Conservation (phyloP, 2,797 vertebrate species). For the Myotis pilosus region DNA sequence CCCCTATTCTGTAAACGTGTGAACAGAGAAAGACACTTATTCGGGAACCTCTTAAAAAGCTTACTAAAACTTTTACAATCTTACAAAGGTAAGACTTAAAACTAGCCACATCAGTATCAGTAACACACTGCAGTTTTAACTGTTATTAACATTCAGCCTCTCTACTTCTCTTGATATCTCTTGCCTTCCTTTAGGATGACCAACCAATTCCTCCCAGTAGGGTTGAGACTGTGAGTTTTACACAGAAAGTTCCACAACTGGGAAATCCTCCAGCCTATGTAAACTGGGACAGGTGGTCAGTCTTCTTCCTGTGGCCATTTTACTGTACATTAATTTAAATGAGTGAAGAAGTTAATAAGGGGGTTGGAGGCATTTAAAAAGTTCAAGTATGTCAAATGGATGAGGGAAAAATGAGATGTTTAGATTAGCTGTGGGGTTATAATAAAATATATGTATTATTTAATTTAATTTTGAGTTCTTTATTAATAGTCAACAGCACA, state of each 20-base stretch:
- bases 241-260: neutral
- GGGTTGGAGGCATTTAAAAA: neutral
- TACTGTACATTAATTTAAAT: neutral
- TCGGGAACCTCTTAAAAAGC: neutral
- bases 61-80: conserved; percentile 5
- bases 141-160: neutral
- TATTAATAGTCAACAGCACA: conserved; percentile 4
- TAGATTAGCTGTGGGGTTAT: neutral
- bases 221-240: neutral
- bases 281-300: neutral
- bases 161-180: neutral
- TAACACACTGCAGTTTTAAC: neutral
- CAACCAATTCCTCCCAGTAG: neutral
- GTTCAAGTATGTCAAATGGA: conserved; percentile 3
- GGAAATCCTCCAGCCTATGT: neutral
- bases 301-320: neutral
- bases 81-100: conserved; percentile 7
- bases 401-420: neutral
- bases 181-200: neutral
- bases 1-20: neutral
- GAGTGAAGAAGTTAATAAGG: neutral
- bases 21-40: neutral
- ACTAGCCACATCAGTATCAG: neutral
- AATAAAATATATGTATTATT: neutral
- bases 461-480: conserved; percentile 36